These are phyloP conservation scores for Pipistrellus pipistrellus DNA, from an alignment of 2,797 vertebrate genomes.

Conservation along the genomic window DNA sequence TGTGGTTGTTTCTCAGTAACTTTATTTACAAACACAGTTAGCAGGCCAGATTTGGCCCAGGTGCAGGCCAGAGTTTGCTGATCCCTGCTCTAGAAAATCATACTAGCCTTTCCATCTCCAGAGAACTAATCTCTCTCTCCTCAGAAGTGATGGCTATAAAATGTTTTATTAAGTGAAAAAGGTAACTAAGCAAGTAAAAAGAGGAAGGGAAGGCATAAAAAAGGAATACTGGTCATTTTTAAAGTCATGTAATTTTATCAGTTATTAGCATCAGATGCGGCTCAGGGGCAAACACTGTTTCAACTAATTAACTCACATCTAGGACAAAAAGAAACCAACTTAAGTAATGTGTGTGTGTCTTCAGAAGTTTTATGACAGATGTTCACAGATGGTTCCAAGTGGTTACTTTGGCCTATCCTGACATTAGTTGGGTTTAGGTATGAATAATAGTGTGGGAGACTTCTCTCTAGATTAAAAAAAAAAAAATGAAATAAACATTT, in stretches of 20 bases:
- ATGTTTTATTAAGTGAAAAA: background rate
- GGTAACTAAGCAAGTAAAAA: constrained; percentile 45
- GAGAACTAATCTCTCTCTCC: constrained; percentile 58
- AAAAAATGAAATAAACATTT: constrained; percentile 53
- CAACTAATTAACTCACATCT: constrained; percentile 23
- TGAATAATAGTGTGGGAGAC: background rate
- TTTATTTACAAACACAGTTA: constrained; percentile 13
- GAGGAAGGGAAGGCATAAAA: background rate
- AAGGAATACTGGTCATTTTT: constrained; percentile 15
- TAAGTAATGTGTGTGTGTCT: background rate
- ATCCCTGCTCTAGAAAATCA: constrained; percentile 42
- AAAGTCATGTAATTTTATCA: constrained; percentile 2
- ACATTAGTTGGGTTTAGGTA: constrained; percentile 34
- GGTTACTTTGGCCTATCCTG: constrained; percentile 40
- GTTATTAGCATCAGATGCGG: constrained; percentile 16
- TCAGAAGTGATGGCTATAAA: constrained; percentile 57
- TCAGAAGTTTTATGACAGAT: constrained; percentile 19
- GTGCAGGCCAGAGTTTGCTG: background rate
- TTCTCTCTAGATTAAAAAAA: constrained; percentile 39
- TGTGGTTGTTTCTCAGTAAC: constrained; percentile 9
- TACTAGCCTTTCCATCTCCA: constrained; percentile 21
- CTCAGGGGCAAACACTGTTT: background rate
- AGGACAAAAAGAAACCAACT: constrained; percentile 55
- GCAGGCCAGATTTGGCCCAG: background rate
- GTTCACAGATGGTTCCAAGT: constrained; percentile 21